A percentile compares a stretch with the other conserved stretches of the same genome.
These are phyloP conservation scores for Folsomia manolachei DNA, from an alignment of 2,888 invertebrate genomes.

Conservation along the genomic window DNA sequence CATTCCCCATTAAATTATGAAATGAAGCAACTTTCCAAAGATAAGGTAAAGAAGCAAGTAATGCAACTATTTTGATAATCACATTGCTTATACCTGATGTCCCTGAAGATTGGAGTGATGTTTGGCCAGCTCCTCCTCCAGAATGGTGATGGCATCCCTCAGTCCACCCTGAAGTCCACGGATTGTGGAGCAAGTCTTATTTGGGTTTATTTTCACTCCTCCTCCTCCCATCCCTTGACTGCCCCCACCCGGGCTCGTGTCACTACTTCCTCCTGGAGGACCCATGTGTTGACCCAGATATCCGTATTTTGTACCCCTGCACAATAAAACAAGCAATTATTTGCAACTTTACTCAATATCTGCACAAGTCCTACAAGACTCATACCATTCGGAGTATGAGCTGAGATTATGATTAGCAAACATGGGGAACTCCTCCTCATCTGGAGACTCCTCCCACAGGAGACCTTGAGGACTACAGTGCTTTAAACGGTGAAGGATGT, in stretches of 20 bases:
- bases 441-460: background rate
- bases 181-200: slow-evolving; percentile 30
- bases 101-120: slow-evolving; percentile 30
- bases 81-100: slow-evolving; percentile 27
- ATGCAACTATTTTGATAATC: background rate
- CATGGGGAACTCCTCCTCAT: background rate
- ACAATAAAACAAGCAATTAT: slow-evolving; percentile 7
- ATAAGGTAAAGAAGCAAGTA: too few species aligned
- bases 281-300: slow-evolving; percentile 34
- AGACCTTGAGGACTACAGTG: background rate
- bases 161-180: slow-evolving; percentile 28
- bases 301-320: slow-evolving; percentile 33
- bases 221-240: too few species aligned
- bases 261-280: slow-evolving; percentile 11
- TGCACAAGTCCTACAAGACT: background rate
- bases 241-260: background rate
- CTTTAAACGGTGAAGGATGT: background rate
- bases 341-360: background rate
- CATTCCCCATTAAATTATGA: too few species aligned
- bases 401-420: background rate
- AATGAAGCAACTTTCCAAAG: too few species aligned
- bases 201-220: slow-evolving; percentile 32
- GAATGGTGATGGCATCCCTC: slow-evolving; percentile 25
- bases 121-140: slow-evolving; percentile 23
- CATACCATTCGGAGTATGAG: background rate